These are phyloP conservation scores for Oryzias sinensis DNA, from an alignment of 2,797 vertebrate genomes.

Conservation along the genomic window DNA sequence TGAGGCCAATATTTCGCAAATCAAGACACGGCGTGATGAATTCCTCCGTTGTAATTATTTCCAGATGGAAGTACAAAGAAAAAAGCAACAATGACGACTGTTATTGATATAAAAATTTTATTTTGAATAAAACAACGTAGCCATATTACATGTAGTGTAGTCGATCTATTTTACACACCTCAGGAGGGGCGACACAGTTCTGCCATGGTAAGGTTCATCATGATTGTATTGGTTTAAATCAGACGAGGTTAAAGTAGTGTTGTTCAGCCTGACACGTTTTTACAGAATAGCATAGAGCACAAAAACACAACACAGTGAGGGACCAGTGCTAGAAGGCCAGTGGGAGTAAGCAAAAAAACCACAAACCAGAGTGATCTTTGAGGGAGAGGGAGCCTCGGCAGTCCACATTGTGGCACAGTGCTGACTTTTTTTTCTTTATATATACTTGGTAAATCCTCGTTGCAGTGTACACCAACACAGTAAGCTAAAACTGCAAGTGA, in stretches of 20 bases:
- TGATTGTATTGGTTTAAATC: slow-evolving; percentile 59
- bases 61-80: not conserved
- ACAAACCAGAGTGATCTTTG: slow-evolving; percentile 42
- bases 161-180: slow-evolving; percentile 82
- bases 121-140: slow-evolving; percentile 86
- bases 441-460: slow-evolving; percentile 59
- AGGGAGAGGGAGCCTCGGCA: slow-evolving; percentile 68
- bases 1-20: slow-evolving; percentile 19
- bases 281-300: slow-evolving; percentile 84
- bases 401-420: slow-evolving; percentile 73
- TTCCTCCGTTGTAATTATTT: too few species aligned
- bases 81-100: not conserved
- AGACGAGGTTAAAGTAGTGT: slow-evolving; percentile 87
- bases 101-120: slow-evolving; percentile 83
- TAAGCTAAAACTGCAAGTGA: slow-evolving; percentile 61
- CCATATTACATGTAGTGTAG: slow-evolving; percentile 84
- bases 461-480: slow-evolving; percentile 69
- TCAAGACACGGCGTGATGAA: slow-evolving; percentile 1
- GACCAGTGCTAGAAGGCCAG: slow-evolving; percentile 71
- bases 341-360: slow-evolving; percentile 73
- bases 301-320: slow-evolving; percentile 80
- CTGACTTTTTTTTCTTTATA: slow-evolving; percentile 49
- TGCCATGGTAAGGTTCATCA: slow-evolving; percentile 71
- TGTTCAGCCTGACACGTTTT: slow-evolving; percentile 83
- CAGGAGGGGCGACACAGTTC: slow-evolving; percentile 83